phyloP scores from a whole-genome alignment of 2,113 vertebrate species.

The Alethe diademata region DNA sequence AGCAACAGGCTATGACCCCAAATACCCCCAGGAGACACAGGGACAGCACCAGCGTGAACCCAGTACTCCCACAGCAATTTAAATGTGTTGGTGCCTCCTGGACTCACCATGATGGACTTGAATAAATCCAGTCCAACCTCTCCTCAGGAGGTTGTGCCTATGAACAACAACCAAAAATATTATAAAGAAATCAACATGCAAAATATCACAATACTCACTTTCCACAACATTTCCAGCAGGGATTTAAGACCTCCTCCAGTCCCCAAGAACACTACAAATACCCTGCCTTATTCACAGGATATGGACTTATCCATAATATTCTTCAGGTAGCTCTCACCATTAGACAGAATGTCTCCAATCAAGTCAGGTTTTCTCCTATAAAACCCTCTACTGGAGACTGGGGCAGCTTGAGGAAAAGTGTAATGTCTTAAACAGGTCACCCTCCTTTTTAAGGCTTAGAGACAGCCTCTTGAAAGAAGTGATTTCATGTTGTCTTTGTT shows the following conservation, averaged over 20 bases:
- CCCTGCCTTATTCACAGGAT: background rate
- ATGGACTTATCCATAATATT: background rate
- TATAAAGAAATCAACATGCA: rapidly evolving
- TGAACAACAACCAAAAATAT: rapidly evolving
- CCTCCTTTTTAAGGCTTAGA: rapidly evolving
- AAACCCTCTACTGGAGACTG: rapidly evolving
- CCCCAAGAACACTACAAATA: rapidly evolving
- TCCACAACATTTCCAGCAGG: rapidly evolving
- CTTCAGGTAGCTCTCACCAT: background rate
- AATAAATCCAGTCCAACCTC: rapidly evolving
- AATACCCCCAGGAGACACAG: rapidly evolving
- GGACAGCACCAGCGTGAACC: background rate
- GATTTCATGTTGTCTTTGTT: rapidly evolving
- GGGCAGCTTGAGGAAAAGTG: rapidly evolving
- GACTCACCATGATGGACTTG: rapidly evolving
- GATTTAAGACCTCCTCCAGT: rapidly evolving
- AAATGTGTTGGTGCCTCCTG: rapidly evolving
- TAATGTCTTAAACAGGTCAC: rapidly evolving
- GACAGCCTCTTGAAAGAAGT: rapidly evolving
- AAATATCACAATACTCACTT: rapidly evolving
- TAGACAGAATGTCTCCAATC: background rate
- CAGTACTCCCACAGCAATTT: rapidly evolving
- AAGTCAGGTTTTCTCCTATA: background rate
- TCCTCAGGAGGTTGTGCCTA: rapidly evolving
- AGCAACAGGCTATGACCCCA: background rate